Base-by-base conservation (phyloP, 2,888 invertebrate species). In the Hartigia nigra region DNA sequence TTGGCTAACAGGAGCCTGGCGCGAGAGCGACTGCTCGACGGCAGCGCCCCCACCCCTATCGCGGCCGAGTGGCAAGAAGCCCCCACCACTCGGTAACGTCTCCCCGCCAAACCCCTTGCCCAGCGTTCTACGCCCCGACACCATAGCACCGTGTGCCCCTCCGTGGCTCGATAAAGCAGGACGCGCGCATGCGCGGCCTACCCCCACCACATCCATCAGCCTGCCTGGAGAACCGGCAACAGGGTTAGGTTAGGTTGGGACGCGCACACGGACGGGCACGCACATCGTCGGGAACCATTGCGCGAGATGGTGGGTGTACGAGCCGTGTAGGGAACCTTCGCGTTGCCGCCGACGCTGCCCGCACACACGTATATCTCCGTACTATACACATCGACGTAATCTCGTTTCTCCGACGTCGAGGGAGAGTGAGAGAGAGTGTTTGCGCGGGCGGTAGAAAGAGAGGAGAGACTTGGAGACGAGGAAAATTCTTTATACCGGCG, bases 11-110 rank as follows among this genome's bases (percentile, higher is more conserved):
- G 93, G 93, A 93, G 93, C 93, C 93, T 93, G 93, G 92, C 93
- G 93, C 93, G 93, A 93, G 92, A 93, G 93, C 93, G 93, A 93
- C 93, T 93, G 93, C 84, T 92, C 93, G 93, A 93, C 93, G 91
- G 81, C 86, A 87, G 89, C 90, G 88, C 89, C 90, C 82, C 91
- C 90, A 88, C 87, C 92, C 92, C 92, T 55, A 55, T 55, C 55
- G 55, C 55, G 55, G 55, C 55, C 55, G 55, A 55, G 23, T 23
- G 55, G 55, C 23, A 55, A 9, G 55, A 55, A 2, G 9, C 23
- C 23, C 39, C 55, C 55, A 23, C 55, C 55, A 55, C 55, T 55
- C 55, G 23, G 23, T 55, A 55, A 55, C 55, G 55, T 9, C 14
- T 23, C 55, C 55, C 55, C 55, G 9, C 55, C 55, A 23, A 23